phyloP scores from a whole-genome alignment of 1,140 invertebrate species.

The Himalopsyche phryganea region DNA sequence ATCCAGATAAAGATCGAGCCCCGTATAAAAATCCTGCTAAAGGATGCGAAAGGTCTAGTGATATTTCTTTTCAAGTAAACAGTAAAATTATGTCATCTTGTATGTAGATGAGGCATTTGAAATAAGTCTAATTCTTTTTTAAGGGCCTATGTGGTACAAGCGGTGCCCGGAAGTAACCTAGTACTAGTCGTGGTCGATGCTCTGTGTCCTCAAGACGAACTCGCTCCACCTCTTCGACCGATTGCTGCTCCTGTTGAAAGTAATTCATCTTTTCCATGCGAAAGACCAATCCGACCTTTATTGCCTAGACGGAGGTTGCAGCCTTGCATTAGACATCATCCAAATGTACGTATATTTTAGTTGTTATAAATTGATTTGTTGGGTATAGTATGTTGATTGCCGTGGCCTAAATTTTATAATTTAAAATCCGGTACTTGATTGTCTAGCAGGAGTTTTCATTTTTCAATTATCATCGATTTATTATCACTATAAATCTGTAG shows the following conservation, averaged over 20 bases:
- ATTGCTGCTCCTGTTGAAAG: constrained; percentile 62
- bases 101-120: not conserved
- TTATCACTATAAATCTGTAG: too few relatives aligned
- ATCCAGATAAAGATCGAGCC: constrained; percentile 36
- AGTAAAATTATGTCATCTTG: not conserved
- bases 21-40: constrained; percentile 38
- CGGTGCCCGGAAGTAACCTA: constrained; percentile 79
- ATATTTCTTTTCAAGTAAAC: too few relatives aligned
- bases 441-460: too few relatives aligned
- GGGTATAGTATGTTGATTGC: too few relatives aligned
- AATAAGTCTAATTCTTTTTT: constrained; percentile 10
- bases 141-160: constrained; percentile 78
- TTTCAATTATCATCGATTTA: constrained; percentile 2
- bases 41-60: constrained; percentile 42
- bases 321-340: constrained; percentile 67
- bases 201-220: constrained; percentile 54
- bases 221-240: constrained; percentile 47
- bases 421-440: too few relatives aligned
- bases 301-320: constrained; percentile 59
- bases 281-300: constrained; percentile 55
- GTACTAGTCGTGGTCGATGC: constrained; percentile 77
- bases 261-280: constrained; percentile 62
- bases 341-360: constrained; percentile 57
- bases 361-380: too few relatives aligned
- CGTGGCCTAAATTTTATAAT: too few relatives aligned